Conservation (phyloP, 2,113 vertebrate genomes). For the Xiphophorus couchianus region DNA sequence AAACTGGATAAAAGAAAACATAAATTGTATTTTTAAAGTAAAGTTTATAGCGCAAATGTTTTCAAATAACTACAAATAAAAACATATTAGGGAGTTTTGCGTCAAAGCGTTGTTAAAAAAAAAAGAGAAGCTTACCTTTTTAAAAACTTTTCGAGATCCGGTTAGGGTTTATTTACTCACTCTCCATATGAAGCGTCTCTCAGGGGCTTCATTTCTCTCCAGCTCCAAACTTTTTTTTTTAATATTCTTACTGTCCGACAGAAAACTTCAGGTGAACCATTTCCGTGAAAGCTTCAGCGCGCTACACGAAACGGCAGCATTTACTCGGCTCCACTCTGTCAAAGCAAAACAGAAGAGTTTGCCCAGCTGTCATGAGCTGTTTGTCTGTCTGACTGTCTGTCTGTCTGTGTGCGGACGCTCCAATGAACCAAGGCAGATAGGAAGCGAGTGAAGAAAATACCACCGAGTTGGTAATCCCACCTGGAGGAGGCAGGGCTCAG, state of each 20-base stretch:
- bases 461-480: slow-evolving; percentile 53
- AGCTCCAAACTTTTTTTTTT: slow-evolving; percentile 55
- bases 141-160: slow-evolving; percentile 42
- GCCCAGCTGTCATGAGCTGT: slow-evolving; percentile 1
- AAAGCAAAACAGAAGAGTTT: not conserved
- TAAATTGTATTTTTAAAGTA: too few species aligned
- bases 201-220: slow-evolving; percentile 28
- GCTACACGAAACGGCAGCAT: slow-evolving; percentile 32
- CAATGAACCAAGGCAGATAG: not conserved
- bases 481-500: slow-evolving; percentile 64
- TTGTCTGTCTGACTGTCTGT: not conserved
- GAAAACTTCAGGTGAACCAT: slow-evolving; percentile 77
- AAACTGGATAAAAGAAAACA: not conserved
- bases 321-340: not conserved
- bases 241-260: slow-evolving; percentile 11
- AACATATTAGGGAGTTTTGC: not conserved
- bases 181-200: slow-evolving; percentile 67
- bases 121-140: slow-evolving; percentile 49
- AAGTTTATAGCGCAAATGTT: not conserved
- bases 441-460: not conserved
- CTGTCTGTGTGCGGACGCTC: slow-evolving; percentile 14
- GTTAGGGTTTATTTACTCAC: slow-evolving; percentile 49
- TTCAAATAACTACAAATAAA: too few species aligned
- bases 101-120: not conserved
- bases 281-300: slow-evolving; percentile 54